Evolutionary conservation across 1,140 invertebrate species (phyloP).

Genomic region (Camponotus vicinus): DNA sequence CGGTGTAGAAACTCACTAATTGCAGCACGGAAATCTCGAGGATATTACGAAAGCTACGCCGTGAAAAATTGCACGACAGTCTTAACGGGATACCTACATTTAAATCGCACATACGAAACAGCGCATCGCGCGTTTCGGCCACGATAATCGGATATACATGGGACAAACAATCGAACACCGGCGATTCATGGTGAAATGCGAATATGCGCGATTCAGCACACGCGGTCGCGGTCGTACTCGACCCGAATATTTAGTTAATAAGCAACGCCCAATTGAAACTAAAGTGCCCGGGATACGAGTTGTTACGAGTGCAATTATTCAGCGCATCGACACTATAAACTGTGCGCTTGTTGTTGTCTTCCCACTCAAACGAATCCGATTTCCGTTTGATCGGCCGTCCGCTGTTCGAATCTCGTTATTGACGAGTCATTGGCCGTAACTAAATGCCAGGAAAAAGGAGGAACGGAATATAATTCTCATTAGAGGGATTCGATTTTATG

Average conservation of each 20-base stretch:
- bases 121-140: constrained; percentile 24
- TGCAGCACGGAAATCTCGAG: constrained; percentile 15
- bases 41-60: constrained; percentile 16
- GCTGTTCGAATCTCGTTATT: constrained; percentile 38
- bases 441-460: not conserved
- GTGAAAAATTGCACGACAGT: constrained; percentile 22
- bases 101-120: constrained; percentile 29
- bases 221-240: constrained; percentile 42
- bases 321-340: constrained; percentile 32
- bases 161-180: constrained; percentile 25
- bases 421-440: constrained; percentile 40
- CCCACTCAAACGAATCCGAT: constrained; percentile 49
- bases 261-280: constrained; percentile 52
- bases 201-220: constrained; percentile 38
- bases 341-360: constrained; percentile 1
- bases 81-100: not conserved
- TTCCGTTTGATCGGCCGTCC: constrained; percentile 43
- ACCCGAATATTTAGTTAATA: constrained; percentile 61
- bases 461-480: constrained; percentile 22
- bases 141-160: constrained; percentile 27
- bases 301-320: constrained; percentile 56
- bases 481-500: constrained; percentile 25
- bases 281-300: constrained; percentile 43
- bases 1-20: constrained; percentile 27
- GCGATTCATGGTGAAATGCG: constrained; percentile 18